These are phyloP conservation scores for Euproctis similis DNA, from an alignment of 2,888 invertebrate genomes.

Conservation along the genomic window DNA sequence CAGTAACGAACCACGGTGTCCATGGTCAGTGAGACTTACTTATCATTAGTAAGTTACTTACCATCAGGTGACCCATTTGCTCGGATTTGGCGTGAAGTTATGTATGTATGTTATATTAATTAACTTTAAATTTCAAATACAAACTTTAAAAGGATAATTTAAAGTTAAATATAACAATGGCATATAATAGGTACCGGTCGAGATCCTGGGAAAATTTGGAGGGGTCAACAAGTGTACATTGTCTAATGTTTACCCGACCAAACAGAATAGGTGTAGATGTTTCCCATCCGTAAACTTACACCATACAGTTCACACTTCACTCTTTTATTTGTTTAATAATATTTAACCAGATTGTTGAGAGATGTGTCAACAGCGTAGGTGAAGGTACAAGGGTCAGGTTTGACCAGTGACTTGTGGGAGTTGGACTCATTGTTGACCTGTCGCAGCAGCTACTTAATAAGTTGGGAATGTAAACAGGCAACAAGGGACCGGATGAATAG, in stretches of 20 bases:
- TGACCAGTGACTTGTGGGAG: conserved; percentile 4
- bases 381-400: conserved; percentile 38
- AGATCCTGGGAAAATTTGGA: conserved; percentile 51
- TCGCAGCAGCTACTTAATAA: conserved; percentile 3
- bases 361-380: conserved; percentile 43
- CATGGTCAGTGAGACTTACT: no score
- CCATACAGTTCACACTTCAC: conserved; percentile 15
- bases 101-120: no score
- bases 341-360: conserved; percentile 41
- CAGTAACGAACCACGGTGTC: no score
- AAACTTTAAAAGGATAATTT: no score
- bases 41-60: no score
- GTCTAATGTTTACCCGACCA: conserved; percentile 42
- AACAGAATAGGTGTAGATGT: conserved; percentile 59
- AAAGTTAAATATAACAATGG: no score
- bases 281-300: conserved; percentile 41
- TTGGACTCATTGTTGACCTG: neutral
- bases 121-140: no score
- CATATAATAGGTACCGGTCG: neutral
- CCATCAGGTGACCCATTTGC: no score
- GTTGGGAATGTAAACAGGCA: conserved; percentile 5
- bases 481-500: no score
- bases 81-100: no score
- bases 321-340: conserved; percentile 22
- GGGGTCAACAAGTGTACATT: conserved; percentile 39